Base-by-base conservation (phyloP, 1,140 invertebrate genomes). In the Doryteuthis pealeii region DNA sequence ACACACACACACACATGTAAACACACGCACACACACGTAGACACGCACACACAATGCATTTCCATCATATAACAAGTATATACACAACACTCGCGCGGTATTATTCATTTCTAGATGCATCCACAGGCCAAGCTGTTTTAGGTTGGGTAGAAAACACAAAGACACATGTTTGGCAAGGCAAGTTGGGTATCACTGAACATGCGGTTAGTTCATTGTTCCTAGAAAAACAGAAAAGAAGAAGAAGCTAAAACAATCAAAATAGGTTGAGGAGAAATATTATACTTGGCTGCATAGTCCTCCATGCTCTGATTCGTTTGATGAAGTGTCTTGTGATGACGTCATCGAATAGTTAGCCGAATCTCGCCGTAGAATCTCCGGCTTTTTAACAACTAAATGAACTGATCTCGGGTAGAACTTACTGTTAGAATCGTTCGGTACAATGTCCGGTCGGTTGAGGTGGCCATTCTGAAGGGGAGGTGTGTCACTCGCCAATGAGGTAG, bases 321-420 rank as follows among this genome's bases (percentile, higher is more conserved):
- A 81, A 26, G 80, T 83, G 54, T 81, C 82, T 62, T 83, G 82
- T 43, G 80, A 83, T 69, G 82, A 84, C 54, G 82, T 81, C 71
- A 84, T 70, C 22, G 81, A 84, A 74, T 80, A 84, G 71, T 84
- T 84, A 45, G 82, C 82, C 58, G 82, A 84, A 76, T 84, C 81
- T 65, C 82, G 49, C 66, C 81, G 71, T 14, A 76, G 79, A 35
- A 84, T 78, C 33, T 81, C 80, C 5, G 43, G 58, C 70, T 80
- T 78, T 54, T 77, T 81, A 10, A 75, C 70, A 32, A 76, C 65
- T 3, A 80, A 32, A 62, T 77, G 74, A 22, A 81, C 26, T 40
- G 72, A 71, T 40, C 78, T 72, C 1, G 80, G 76, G 32, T 73
- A 74, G 15, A 58, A 71, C n/a, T 75, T 43, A 66, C 66, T 49